These are phyloP conservation scores for Drosophila mulleri DNA, from an alignment of 2,888 invertebrate species.

Conservation along the genomic window DNA sequence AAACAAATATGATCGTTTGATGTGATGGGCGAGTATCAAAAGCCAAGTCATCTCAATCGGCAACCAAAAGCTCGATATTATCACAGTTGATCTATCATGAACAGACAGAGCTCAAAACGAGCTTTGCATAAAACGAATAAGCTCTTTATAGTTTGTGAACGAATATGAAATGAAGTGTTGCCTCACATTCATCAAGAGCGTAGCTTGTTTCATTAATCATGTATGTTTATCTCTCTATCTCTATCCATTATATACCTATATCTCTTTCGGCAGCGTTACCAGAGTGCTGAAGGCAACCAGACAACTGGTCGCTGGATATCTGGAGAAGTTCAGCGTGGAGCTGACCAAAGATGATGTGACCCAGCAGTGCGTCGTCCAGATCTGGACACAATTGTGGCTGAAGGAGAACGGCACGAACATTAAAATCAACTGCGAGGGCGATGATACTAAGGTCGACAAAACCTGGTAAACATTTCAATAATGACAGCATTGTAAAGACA, in stretches of 20 bases:
- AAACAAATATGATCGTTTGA: too few species aligned
- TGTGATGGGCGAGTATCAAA: too few species aligned
- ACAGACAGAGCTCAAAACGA: background rate
- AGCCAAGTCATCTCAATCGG: too few species aligned
- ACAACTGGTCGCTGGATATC: constrained; percentile 66
- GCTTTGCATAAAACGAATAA: background rate
- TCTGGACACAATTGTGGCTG: constrained; percentile 68
- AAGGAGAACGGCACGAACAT: constrained; percentile 56
- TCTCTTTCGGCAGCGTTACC: constrained; percentile 35
- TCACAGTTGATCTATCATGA: background rate
- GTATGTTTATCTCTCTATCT: background rate
- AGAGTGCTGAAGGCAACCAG: constrained; percentile 59
- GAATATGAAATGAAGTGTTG: background rate
- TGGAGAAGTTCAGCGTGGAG: constrained; percentile 57
- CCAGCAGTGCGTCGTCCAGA: constrained; percentile 51
- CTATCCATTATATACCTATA: background rate
- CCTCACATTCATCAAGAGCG: background rate
- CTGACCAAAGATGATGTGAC: constrained; percentile 41
- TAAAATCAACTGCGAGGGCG: constrained; percentile 54
- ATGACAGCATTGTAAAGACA: background rate
- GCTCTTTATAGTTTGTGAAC: background rate
- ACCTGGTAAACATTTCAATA: constrained; percentile 43
- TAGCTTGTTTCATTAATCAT: background rate
- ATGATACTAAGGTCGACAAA: constrained; percentile 34
- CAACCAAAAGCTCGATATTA: too few species aligned